phyloP scores from a whole-genome alignment of 1,140 invertebrate species.

The Pseudoatta argentina region DNA sequence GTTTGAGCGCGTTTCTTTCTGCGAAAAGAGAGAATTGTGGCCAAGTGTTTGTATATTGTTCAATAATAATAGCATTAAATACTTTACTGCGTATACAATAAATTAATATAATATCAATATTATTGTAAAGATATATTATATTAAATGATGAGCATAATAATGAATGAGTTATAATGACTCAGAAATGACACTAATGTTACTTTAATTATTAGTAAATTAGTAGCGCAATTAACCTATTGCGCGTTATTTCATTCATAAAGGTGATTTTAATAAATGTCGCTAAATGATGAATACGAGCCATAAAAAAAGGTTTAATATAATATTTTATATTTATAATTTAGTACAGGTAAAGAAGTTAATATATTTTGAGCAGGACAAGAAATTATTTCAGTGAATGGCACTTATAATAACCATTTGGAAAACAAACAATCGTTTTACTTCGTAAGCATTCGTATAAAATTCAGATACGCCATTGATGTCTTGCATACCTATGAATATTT shows the following conservation, averaged over 20 bases:
- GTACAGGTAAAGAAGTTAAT: neutral
- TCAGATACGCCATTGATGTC: slow-evolving; percentile 80
- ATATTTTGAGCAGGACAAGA: neutral
- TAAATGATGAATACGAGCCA: neutral
- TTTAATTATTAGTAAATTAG: neutral
- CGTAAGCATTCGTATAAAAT: slow-evolving; percentile 77
- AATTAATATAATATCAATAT: slow-evolving; percentile 12
- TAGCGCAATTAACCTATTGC: neutral
- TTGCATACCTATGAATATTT: slow-evolving; percentile 75
- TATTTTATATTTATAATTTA: slow-evolving; percentile 24
- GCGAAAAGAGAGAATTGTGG: neutral
- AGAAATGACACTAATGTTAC: neutral
- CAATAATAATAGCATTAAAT: neutral
- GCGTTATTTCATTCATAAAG: neutral
- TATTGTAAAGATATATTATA: neutral
- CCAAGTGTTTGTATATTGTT: neutral
- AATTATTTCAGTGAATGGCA: neutral
- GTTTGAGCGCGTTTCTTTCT: neutral
- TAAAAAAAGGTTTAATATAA: neutral
- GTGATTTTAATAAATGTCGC: neutral
- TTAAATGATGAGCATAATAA: neutral
- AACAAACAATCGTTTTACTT: neutral
- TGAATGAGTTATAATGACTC: neutral
- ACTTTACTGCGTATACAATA: neutral
- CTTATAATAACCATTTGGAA: slow-evolving; percentile 6